Evolutionary conservation across 2,797 vertebrate species (phyloP).

Genomic region (Ispidina lecontei): DNA sequence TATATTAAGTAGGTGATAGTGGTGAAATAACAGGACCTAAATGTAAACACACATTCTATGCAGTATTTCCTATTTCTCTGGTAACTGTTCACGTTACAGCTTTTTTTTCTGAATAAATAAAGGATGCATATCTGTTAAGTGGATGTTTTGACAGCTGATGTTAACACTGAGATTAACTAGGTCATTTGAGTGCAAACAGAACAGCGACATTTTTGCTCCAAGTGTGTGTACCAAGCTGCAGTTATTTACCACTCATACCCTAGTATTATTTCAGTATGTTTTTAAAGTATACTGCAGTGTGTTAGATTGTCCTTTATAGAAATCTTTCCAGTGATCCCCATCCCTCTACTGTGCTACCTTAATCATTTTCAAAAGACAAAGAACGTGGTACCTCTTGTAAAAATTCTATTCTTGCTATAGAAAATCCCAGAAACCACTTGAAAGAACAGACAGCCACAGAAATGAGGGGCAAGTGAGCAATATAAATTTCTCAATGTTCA

Average conservation of each 20-base stretch:
- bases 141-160: slow-evolving; percentile 48
- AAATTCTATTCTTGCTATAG: not conserved
- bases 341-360: not conserved
- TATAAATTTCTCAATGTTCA: not conserved
- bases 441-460: not conserved
- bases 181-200: slow-evolving; percentile 35
- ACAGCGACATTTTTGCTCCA: slow-evolving; percentile 8
- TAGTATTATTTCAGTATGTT: not conserved
- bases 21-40: not conserved
- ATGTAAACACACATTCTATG: not conserved
- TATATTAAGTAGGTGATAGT: not conserved
- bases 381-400: not conserved
- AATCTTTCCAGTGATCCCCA: not conserved
- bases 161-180: slow-evolving; percentile 48
- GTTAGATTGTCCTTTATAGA: not conserved
- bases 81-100: not conserved
- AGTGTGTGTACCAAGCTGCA: not conserved
- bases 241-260: not conserved
- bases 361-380: not conserved
- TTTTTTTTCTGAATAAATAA: slow-evolving; percentile 40
- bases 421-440: not conserved
- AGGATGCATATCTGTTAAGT: slow-evolving; percentile 13
- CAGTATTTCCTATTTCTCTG: not conserved
- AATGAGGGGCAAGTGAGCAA: not conserved
- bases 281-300: not conserved